Base-by-base conservation (phyloP, 2,797 vertebrate genomes). In the Periparus ater region DNA sequence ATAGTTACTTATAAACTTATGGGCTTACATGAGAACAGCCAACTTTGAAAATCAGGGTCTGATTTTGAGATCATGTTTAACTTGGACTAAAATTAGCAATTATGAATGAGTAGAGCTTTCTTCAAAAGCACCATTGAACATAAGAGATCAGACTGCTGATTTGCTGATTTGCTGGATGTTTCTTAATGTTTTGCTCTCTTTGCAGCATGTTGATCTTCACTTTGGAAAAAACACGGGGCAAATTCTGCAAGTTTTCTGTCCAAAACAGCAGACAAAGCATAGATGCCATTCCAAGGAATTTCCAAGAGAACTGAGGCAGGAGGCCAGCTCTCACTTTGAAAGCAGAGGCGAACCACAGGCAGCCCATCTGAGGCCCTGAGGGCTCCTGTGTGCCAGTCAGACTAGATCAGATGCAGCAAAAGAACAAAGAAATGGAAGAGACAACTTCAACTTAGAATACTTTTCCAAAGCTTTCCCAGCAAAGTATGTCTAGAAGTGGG, bases 381-480 rank as follows among this genome's bases (percentile, higher is more conserved):
- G 93, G 89, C 60, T 85, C 45, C 91, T 87, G 17, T 91, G 92
- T 86, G 77, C 94, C 85, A 88, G 91, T 95, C 96, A 96, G 44
- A 80, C 47, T 48, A 55, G 47, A 96, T 96, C 89, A 96, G 91
- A 78, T 18, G 34, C 70, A 63, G 50, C 61, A 60, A 71, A 73
- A 48, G 61, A 89, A 57, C 54, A 82, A 67, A 73, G 65, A 51
- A 76, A 96, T 91, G 72, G 29, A 81, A 92, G 51, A 94, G 95
- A 93, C 67, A 89, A 92, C 34, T 54, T 75, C 17, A 92, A 84
- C 50, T 91, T 45, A 76, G 48, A 92, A 72, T 54, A 82, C 34
- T 61, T 88, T 68, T 55, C 51, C 48, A 67, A 84, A 90, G 40
- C 55, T 88, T 42, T 48, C n/a, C 6, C 70, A 54, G 45, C 32